Evolutionary conservation across 2,113 vertebrate genomes (phyloP).

Genomic region (Lepus americanus): DNA sequence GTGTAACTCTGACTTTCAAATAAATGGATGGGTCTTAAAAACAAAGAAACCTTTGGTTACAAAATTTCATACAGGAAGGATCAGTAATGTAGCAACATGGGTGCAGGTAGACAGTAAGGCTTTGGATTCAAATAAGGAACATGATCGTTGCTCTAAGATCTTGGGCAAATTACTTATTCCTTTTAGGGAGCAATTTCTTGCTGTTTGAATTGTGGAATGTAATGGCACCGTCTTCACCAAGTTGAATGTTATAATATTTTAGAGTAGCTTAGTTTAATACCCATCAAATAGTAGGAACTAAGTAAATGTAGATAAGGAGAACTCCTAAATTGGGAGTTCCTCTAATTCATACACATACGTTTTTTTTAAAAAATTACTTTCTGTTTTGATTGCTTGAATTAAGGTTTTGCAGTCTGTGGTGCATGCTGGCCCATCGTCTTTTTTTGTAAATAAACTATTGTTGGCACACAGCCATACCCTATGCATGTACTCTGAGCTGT

Average conservation of each 20-base stretch:
- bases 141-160: neutral
- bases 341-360: neutral
- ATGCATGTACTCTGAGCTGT: accelerated
- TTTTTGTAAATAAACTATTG: neutral
- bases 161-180: neutral
- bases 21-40: too few relatives aligned
- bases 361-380: neutral
- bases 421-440: neutral
- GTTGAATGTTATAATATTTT: neutral
- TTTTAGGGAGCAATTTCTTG: neutral
- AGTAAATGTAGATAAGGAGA: neutral
- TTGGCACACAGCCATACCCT: neutral
- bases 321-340: neutral
- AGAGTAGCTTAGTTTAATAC: neutral
- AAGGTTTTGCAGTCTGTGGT: neutral
- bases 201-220: neutral
- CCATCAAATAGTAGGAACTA: neutral
- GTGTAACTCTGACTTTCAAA: too few relatives aligned
- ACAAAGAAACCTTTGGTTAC: neutral
- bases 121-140: neutral
- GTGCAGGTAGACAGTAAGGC: neutral
- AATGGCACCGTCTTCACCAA: neutral
- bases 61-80: neutral
- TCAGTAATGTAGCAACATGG: neutral
- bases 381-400: neutral